Conservation (phyloP, 2,888 invertebrate species). For the Cybosia mesomella region DNA sequence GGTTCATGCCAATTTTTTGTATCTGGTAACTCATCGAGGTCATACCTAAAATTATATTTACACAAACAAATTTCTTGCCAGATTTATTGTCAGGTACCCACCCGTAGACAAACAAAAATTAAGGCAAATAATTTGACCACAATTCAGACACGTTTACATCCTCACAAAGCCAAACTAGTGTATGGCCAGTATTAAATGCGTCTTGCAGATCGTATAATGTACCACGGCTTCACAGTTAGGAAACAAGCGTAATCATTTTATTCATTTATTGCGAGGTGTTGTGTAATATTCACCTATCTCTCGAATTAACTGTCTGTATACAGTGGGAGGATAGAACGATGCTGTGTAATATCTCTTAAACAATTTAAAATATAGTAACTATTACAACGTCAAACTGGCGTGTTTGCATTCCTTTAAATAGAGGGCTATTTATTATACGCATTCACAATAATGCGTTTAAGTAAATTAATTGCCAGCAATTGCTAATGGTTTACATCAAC, state of each 20-base stretch:
- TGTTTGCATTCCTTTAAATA: slow-evolving; percentile 2
- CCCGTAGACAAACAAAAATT: not conserved
- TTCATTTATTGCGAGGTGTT: slow-evolving; percentile 1
- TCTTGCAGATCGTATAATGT: slow-evolving; percentile 6
- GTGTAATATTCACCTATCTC: not conserved
- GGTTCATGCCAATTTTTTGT: not conserved
- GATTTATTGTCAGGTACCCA: not conserved
- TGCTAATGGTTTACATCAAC: slow-evolving; percentile 2
- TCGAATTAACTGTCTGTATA: slow-evolving; percentile 11
- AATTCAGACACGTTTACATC: not conserved
- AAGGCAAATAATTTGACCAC: not conserved
- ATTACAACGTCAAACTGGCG: not conserved
- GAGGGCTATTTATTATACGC: not conserved
- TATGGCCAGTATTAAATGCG: not conserved
- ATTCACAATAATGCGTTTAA: slow-evolving; percentile 1
- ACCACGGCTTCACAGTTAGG: not conserved
- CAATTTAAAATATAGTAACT: not conserved
- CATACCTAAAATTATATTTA: not conserved
- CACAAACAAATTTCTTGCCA: not conserved
- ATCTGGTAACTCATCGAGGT: not conserved
- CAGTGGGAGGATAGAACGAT: slow-evolving; percentile 7
- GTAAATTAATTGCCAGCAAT: slow-evolving; percentile 1
- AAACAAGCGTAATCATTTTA: slow-evolving; percentile 5
- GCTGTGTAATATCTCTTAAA: not conserved
- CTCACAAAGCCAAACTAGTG: not conserved